Base-by-base conservation (phyloP, 2,113 vertebrate genomes). In the Epinephelus fuscoguttatus region DNA sequence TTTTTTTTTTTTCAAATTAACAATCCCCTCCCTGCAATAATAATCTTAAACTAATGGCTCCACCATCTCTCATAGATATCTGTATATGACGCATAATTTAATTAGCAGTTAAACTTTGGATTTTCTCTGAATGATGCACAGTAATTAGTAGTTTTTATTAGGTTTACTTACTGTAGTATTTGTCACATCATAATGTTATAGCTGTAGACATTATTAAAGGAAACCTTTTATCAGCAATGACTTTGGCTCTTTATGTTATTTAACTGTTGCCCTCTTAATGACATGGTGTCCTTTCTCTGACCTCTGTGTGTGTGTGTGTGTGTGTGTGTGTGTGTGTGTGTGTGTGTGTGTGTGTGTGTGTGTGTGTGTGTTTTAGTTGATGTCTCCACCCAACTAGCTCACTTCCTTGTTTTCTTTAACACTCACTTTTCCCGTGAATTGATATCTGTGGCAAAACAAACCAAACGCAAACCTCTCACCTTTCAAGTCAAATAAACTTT, bases 401-500 rank as follows among this genome's bases (percentile, higher is more conserved):
- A 89, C 93, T 94, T 94, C 91, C 92, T 92, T 90, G 84, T 93
- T 94, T 90, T 87, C 47, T 60, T 80, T 79, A 61, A 84, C 84
- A 75, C 62, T 86, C 84, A 87, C 88, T 89, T 91, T 92, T 93
- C 90, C 92, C 80, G 81, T 92, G 63, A 88, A 81, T 81, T 75
- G 88, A 89, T 93, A 88, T 88, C 89, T 88, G 84, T 91, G 87
- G 87, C 83, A 91, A 92, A 93, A 88, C 75, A 92, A 93, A 92
- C 88, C 84, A 87, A 92, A 90, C 79, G 62, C 73, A 84, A 89
- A 90, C 92, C 89, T 91, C 85, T 92, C 90, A 93, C 91, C 93
- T 93, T 88, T 80, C 78, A 89, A 90, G 88, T 86, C 86, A 93
- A 91, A 94, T 90, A 91, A 90, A 92, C 89, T 68, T 84, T 2